These are phyloP conservation scores for Macrobrachium rosenbergii DNA, from an alignment of 1,140 invertebrate species.

Conservation along the genomic window DNA sequence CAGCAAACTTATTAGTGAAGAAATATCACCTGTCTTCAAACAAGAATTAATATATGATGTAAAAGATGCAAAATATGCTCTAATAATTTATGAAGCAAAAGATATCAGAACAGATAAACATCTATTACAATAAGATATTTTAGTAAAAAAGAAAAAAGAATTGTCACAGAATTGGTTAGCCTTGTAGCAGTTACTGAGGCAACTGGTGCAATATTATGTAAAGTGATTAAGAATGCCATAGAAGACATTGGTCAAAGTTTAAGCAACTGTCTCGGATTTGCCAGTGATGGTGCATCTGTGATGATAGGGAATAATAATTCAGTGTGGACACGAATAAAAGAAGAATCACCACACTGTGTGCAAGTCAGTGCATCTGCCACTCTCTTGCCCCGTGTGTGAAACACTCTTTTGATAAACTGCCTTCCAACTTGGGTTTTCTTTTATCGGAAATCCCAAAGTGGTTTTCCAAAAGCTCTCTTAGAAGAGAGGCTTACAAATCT, in stretches of 20 bases:
- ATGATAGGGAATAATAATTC: slow-evolving; percentile 38
- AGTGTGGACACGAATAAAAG: slow-evolving; percentile 35
- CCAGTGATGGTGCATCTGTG: slow-evolving; percentile 43
- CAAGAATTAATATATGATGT: slow-evolving; percentile 19
- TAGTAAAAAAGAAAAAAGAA: slow-evolving; percentile 48
- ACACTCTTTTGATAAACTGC: slow-evolving; percentile 25
- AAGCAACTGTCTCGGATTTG: slow-evolving; percentile 43
- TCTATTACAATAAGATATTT: slow-evolving; percentile 27
- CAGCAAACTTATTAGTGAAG: slow-evolving; percentile 36
- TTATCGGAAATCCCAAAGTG: slow-evolving; percentile 43
- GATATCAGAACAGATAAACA: slow-evolving; percentile 20
- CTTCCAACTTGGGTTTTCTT: slow-evolving; percentile 39
- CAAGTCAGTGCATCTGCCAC: slow-evolving; percentile 41
- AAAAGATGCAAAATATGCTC: slow-evolving; percentile 36
- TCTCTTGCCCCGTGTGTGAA: slow-evolving; percentile 36
- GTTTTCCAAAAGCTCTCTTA: slow-evolving; percentile 35
- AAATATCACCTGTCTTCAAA: slow-evolving; percentile 33
- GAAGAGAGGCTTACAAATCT: slow-evolving; percentile 33
- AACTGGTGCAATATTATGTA: slow-evolving; percentile 29
- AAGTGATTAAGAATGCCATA: slow-evolving; percentile 10
- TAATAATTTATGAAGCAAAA: slow-evolving; percentile 19
- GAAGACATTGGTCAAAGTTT: slow-evolving; percentile 18
- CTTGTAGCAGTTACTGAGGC: slow-evolving; percentile 38
- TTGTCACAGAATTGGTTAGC: slow-evolving; percentile 33
- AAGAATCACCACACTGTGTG: slow-evolving; percentile 41